Evolutionary conservation across 2,888 invertebrate species (phyloP), one percentile per base, ranked within the genome.

Genomic region (Pteria penguin): DNA sequence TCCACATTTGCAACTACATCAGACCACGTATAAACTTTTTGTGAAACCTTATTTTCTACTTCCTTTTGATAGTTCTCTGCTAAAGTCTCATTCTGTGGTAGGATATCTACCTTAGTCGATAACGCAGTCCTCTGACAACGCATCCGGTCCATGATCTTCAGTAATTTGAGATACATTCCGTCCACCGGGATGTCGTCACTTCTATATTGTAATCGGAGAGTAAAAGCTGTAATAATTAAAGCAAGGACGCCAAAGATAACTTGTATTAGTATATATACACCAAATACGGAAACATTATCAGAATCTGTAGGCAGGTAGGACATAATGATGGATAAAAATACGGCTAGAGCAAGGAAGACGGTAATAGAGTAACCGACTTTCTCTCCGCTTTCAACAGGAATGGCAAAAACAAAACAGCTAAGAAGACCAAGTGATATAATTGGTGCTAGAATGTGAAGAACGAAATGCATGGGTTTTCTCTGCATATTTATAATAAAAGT

Each of bases 291-390:
- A n/a, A 61, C 22, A 24, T 22, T 31, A 18, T 61, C 61, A n/a
- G 61, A 61, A 27, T 29, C 33, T 31, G 11, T 61, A 18, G 61
- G 61, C 18, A 61, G 61, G 5, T 61, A 31, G 0, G 32, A 22
- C 31, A 31, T 32, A 18, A 61, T 33, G 2, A 61, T 61, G 3
- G 61, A 32, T 18, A 61, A 1, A 29, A 61, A 61, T 22, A 61
- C 61, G 18, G 61, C 61, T 22, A 61, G 33, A 2, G 61, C 33
- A 14, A 61, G 61, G 24, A 61, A 61, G 22, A 61, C 33, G 1
- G 61, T 61, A n/a, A 61, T 33, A n/a, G 61, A 22, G 14, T 22
- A 61, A 22, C 61, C 61, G 32, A 61, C 33, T 29, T 61, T 61
- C 31, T 61, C 61, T 18, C 61, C 61, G 4, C 32, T 24, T 5